Evolutionary conservation across 2,888 invertebrate species (phyloP).

Genomic region (Andrena praecox): DNA sequence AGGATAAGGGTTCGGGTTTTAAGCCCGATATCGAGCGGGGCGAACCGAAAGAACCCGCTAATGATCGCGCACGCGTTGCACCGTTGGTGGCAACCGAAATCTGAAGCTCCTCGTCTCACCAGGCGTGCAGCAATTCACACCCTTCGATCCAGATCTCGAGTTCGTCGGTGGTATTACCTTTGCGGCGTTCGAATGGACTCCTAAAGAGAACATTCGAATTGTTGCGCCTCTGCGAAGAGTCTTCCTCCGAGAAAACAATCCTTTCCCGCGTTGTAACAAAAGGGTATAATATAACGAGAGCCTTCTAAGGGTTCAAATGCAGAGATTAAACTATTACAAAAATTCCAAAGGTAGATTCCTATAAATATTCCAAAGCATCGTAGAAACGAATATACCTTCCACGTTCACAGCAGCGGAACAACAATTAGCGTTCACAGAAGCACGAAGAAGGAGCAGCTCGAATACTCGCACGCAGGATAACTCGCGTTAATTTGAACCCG

Average conservation of each 20-base stretch:
- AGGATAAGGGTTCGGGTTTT: conserved; percentile 25
- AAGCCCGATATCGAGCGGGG: background rate
- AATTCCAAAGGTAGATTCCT: background rate
- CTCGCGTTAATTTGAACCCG: conserved; percentile 22
- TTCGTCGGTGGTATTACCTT: conserved; percentile 25
- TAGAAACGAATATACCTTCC: too few relatives aligned
- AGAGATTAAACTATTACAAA: too few relatives aligned
- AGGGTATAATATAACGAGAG: too few relatives aligned
- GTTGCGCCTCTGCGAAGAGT: background rate
- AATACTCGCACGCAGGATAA: conserved; percentile 3
- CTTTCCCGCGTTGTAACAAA: background rate
- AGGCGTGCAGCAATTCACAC: conserved; percentile 10
- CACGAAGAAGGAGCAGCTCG: conserved; percentile 14
- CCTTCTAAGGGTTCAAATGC: too few relatives aligned
- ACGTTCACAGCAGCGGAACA: too few relatives aligned
- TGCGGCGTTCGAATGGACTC: conserved; percentile 1
- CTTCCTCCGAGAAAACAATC: background rate
- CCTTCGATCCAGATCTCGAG: conserved; percentile 5
- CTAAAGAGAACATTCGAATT: background rate
- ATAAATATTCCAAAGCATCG: background rate
- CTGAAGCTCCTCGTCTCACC: conserved; percentile 23
- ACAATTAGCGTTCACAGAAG: conserved; percentile 5
- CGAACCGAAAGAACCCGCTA: conserved; percentile 3
- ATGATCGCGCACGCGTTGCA: background rate
- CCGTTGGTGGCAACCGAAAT: conserved; percentile 21